phyloP scores from a whole-genome alignment of 2,888 invertebrate genomes.

The Clunio marinus region DNA sequence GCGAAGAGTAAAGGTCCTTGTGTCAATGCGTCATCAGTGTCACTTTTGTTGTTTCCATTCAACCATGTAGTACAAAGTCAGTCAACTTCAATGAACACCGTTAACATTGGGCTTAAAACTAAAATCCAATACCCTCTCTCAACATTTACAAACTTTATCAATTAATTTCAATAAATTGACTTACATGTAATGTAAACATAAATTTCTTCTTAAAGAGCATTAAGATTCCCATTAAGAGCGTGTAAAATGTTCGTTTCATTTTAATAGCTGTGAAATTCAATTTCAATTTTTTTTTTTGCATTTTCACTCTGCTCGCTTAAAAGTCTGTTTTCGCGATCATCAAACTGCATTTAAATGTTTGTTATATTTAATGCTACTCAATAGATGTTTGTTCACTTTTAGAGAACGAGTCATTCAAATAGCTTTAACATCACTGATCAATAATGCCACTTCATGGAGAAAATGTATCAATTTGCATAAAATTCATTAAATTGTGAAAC shows the following conservation, averaged over 20 bases:
- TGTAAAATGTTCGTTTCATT: slow-evolving; percentile 24
- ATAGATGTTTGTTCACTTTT: no score
- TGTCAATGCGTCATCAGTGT: not conserved
- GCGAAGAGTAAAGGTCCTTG: not conserved
- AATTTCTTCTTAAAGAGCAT: slow-evolving; percentile 11
- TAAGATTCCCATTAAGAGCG: slow-evolving; percentile 27
- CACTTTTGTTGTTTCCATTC: no score
- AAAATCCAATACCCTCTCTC: not conserved
- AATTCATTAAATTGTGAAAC: slow-evolving; percentile 36
- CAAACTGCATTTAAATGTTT: no score
- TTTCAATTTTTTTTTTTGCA: not conserved
- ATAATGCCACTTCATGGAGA: not conserved
- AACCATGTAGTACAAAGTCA: no score
- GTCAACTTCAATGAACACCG: no score
- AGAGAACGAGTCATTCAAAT: no score
- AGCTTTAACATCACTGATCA: not conserved
- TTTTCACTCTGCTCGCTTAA: no score
- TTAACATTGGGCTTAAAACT: not conserved
- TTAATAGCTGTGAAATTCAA: not conserved
- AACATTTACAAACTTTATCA: slow-evolving; percentile 13
- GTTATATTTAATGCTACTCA: no score
- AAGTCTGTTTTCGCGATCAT: no score
- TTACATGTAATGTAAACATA: slow-evolving; percentile 28
- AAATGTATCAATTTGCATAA: slow-evolving; percentile 37
- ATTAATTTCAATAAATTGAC: slow-evolving; percentile 28